Percentiles rank a stretch among this genome's conserved stretches.
phyloP scores from a whole-genome alignment of 2,797 vertebrate genomes.

The Poliocrania exsul region DNA sequence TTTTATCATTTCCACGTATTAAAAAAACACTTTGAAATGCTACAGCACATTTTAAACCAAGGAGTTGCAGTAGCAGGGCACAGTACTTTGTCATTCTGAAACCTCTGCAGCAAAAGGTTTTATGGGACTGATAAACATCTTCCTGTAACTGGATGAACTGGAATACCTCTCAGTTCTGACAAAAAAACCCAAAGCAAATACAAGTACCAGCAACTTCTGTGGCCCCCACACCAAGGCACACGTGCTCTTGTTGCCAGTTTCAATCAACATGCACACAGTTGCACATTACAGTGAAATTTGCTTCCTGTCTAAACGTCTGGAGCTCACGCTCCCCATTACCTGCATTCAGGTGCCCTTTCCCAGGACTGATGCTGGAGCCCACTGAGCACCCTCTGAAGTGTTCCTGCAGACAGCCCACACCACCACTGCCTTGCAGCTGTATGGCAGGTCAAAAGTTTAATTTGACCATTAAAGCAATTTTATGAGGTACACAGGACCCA shows the following conservation, averaged over 20 bases:
- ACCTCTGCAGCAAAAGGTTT: background rate
- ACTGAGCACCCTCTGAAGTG: background rate
- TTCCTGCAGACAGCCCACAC: background rate
- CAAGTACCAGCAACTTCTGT: background rate
- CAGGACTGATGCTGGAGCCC: rapidly evolving
- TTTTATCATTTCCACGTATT: constrained; percentile 1
- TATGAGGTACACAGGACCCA: background rate
- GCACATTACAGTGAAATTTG: background rate
- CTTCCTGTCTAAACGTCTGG: background rate
- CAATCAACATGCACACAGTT: background rate
- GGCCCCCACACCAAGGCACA: background rate
- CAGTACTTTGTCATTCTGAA: background rate
- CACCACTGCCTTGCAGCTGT: background rate
- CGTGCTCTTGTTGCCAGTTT: background rate
- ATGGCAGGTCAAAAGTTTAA: constrained; percentile 1
- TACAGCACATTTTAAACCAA: background rate
- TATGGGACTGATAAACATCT: rapidly evolving
- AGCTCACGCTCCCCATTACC: background rate
- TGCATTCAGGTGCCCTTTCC: background rate
- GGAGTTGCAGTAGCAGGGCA: background rate
- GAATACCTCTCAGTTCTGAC: background rate
- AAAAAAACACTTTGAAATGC: background rate
- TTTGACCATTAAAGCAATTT: constrained; percentile 7
- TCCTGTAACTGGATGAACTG: background rate
- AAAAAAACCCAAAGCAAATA: background rate